phyloP scores from a whole-genome alignment of 2,888 invertebrate genomes.

The Lathronympha strigana region DNA sequence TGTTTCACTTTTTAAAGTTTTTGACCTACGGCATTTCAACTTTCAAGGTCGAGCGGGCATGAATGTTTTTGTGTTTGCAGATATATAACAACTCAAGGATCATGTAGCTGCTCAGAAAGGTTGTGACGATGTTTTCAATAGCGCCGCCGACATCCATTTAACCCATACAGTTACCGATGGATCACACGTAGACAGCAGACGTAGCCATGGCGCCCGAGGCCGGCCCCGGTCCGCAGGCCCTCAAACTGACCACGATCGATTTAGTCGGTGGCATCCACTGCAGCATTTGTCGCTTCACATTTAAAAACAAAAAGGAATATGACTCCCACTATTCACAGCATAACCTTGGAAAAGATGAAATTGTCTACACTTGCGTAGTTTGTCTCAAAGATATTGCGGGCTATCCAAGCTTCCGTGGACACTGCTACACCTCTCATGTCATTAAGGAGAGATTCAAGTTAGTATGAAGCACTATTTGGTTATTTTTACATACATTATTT shows the following conservation, averaged over 20 bases:
- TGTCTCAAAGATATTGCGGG: conserved; percentile 81
- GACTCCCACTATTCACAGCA: conserved; percentile 81
- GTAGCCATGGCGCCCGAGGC: conserved; percentile 60
- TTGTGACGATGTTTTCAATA: conserved; percentile 67
- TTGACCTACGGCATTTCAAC: conserved; percentile 29
- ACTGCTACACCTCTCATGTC: conserved; percentile 84
- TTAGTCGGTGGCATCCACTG: conserved; percentile 83
- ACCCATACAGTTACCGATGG: conserved; percentile 66
- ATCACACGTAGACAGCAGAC: conserved; percentile 64
- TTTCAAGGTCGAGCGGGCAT: conserved; percentile 38
- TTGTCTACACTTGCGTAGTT: conserved; percentile 83
- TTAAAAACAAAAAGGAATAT: conserved; percentile 79
- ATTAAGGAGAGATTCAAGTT: conserved; percentile 83
- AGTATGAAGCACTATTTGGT: conserved; percentile 50
- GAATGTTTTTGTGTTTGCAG: conserved; percentile 56
- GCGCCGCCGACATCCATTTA: conserved; percentile 63
- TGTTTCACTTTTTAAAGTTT: background rate
- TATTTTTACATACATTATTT: background rate
- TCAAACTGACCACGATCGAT: conserved; percentile 71
- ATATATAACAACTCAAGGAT: conserved; percentile 56
- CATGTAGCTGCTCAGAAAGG: conserved; percentile 67
- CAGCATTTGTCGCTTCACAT: conserved; percentile 80
- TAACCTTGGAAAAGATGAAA: conserved; percentile 56
- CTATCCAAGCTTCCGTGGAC: conserved; percentile 84
- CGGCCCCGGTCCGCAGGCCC: conserved; percentile 40